phyloP scores from a whole-genome alignment of 2,888 invertebrate species.

The Salpingus planirostris region DNA sequence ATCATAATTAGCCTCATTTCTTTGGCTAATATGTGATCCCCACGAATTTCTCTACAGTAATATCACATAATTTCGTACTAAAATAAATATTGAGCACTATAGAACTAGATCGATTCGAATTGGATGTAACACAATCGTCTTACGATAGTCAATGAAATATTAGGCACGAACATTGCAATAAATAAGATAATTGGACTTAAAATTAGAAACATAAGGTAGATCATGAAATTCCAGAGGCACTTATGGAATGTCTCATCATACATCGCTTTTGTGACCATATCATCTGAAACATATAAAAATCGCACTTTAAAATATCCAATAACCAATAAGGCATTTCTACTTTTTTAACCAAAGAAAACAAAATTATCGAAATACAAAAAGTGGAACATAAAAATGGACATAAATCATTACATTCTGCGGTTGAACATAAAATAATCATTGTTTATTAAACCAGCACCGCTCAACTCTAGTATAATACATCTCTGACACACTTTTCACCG shows the following conservation, averaged over 20 bases:
- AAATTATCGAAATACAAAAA: not conserved
- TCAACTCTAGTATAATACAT: conserved; percentile 7
- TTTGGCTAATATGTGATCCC: too few relatives aligned
- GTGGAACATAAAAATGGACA: too few relatives aligned
- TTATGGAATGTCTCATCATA: conserved; percentile 9
- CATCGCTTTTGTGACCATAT: conserved; percentile 10
- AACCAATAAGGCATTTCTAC: too few relatives aligned
- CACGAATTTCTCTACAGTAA: too few relatives aligned
- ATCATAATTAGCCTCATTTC: too few relatives aligned
- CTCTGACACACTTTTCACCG: conserved; percentile 12
- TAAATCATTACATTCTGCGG: too few relatives aligned
- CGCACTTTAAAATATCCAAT: too few relatives aligned
- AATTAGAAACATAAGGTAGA: conserved; percentile 8
- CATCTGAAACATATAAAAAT: conserved; percentile 9
- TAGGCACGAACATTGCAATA: conserved; percentile 10
- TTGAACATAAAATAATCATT: too few relatives aligned
- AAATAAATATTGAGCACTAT: too few relatives aligned
- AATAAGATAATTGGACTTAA: conserved; percentile 11
- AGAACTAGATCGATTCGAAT: conserved; percentile 11
- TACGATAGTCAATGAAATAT: conserved; percentile 8
- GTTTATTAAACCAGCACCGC: too few relatives aligned
- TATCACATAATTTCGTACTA: too few relatives aligned
- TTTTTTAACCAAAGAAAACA: too few relatives aligned
- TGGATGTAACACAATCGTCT: conserved; percentile 10
- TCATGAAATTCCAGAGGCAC: conserved; percentile 7